Evolutionary conservation across 2,888 invertebrate species (phyloP), one percentile per base, ranked within the genome.

Genomic region (Branchipolynoe longqiensis): DNA sequence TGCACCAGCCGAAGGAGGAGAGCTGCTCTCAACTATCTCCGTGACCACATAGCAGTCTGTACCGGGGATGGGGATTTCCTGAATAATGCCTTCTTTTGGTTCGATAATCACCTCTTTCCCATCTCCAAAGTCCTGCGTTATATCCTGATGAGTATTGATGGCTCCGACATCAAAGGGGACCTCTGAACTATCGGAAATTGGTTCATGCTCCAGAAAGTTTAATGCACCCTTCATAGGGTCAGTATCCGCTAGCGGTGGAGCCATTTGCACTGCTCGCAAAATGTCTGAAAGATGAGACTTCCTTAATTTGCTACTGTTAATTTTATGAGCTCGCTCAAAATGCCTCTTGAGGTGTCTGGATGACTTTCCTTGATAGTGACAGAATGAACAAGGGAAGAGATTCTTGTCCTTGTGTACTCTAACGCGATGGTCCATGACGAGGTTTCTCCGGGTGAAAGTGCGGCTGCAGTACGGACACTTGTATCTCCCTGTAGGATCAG

Each of bases 1-100:
- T n/a, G n/a, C n/a, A n/a, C n/a, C n/a, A n/a, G n/a, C n/a, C n/a
- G n/a, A n/a, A n/a, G n/a, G n/a, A n/a, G n/a, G n/a, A n/a, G n/a
- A n/a, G n/a, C n/a, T n/a, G n/a, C n/a, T n/a, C n/a, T n/a, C n/a
- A n/a, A n/a, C n/a, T n/a, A n/a, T n/a, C n/a, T n/a, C n/a, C 6
- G 62, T n/a, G n/a, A 62, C n/a, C 6, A 62, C n/a, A n/a, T 62
- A 62, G n/a, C 62, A 62, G 8, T 62, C 62, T 62, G 62, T 62
- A 8, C 62, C 62, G 6, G 62, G 62, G n/a, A 62, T 28, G n/a
- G 62, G 62, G 8, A 62, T 62, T 25, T 62, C n/a, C n/a, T 62
- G 62, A 28, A 62, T 25, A 25, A 62, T 25, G 8, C 62, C 62
- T 6, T 62, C n/a, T 62, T 62, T 22, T 8, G 12, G 12, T n/a